These are phyloP conservation scores for Steinernema scapterisci DNA, from an alignment of 2,888 invertebrate species.

Conservation along the genomic window DNA sequence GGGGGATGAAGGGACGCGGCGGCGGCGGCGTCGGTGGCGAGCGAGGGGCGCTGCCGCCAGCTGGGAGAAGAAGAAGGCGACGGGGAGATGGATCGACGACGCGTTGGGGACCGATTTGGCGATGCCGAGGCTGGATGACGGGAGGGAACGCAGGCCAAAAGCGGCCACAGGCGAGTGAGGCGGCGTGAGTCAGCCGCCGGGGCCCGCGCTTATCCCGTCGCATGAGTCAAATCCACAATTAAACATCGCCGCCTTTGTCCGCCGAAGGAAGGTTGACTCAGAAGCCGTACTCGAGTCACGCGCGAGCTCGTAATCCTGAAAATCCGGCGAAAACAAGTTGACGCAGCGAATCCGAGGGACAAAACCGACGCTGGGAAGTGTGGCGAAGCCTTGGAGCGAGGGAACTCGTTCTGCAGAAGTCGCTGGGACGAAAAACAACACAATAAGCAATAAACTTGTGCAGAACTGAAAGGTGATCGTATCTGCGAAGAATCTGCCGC, in stretches of 20 bases:
- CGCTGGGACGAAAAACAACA: too few species aligned
- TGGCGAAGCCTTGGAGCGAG: background rate
- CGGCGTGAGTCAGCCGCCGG: constrained; percentile 4
- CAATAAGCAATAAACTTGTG: too few species aligned
- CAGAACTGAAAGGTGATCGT: too few species aligned
- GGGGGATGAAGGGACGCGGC: background rate
- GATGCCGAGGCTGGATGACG: background rate
- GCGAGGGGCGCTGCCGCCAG: background rate
- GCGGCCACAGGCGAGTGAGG: too few species aligned
- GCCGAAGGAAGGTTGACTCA: background rate
- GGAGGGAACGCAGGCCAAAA: background rate
- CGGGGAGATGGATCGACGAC: background rate
- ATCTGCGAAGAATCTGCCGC: too few species aligned
- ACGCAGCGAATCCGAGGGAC: background rate
- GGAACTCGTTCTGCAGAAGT: background rate
- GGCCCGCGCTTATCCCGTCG: background rate
- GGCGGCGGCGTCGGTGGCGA: background rate
- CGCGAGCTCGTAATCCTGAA: background rate
- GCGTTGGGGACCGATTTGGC: constrained; percentile 29
- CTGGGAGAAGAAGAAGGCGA: constrained; percentile 3
- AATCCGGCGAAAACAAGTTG: background rate
- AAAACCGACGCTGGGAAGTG: background rate
- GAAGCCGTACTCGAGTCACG: constrained; percentile 4
- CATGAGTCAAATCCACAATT: constrained; percentile 9
- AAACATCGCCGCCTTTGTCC: background rate